Evolutionary conservation across 2,888 invertebrate genomes (phyloP), one percentile per base, ranked within the genome.

Genomic region (Mimumesa dahlbomi): DNA sequence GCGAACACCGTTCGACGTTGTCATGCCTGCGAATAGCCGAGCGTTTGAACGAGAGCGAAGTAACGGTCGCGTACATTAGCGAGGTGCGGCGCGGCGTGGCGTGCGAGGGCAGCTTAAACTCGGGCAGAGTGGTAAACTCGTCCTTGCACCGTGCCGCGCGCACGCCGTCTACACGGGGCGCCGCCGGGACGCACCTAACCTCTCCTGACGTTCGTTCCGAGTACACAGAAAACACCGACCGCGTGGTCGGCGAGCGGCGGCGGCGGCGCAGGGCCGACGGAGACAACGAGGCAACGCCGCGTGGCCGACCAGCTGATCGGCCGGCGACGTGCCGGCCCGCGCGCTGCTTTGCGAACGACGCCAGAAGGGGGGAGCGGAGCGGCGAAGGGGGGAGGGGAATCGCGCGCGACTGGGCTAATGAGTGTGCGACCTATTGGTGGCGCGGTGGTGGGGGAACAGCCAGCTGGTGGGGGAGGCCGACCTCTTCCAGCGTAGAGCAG

Each of bases 251-350:
- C n/a, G 64, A 59, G 52, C 59, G 54, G 56, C 62, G n/a, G n/a
- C n/a, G n/a, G 75, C 73, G 25, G 76, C 73, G 61, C 66, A 78
- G 38, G 43, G 81, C 72, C 77, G 73, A 75, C 68, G 87, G 88
- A 75, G 69, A 65, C 71, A 81, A 73, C 82, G 77, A 80, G 79
- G 82, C 85, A 82, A 81, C 84, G 77, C 84, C 84, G 85, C 82
- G 88, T 89, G 89, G 89, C 90, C 85, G 90, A 87, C 88, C 90
- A 90, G 90, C 90, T 89, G 93, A 93, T 93, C 91, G 92, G 92
- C 91, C 92, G 92, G 91, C 92, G 92, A 92, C 93, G 93, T 93
- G 93, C 93, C n/a, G n/a, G n/a, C n/a, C n/a, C n/a, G n/a, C n/a
- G n/a, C n/a, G n/a, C n/a, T n/a, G n/a, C n/a, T n/a, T n/a, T n/a